Evolutionary conservation across 2,113 vertebrate species (phyloP).

Genomic region (Ctenomys sociabilis): DNA sequence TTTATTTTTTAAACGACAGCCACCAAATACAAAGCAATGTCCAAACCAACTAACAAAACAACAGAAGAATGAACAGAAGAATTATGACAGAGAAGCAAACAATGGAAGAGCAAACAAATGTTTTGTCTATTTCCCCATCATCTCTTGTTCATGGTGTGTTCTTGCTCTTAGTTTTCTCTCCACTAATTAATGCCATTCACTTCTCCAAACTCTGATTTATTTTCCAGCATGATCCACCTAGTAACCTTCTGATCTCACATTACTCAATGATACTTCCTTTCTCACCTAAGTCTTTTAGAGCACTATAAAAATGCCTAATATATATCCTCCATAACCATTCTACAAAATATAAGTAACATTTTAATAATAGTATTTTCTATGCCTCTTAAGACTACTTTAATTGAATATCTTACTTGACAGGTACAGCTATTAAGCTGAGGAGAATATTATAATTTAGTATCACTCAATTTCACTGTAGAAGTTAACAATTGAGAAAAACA

Average conservation of each 20-base stretch:
- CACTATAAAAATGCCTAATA: neutral
- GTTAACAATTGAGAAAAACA: slow-evolving; percentile 45
- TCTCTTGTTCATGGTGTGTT: neutral
- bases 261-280: neutral
- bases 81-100: neutral
- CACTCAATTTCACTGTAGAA: neutral
- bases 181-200: neutral
- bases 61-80: neutral
- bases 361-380: neutral
- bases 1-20: slow-evolving; percentile 41
- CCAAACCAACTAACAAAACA: neutral
- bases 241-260: neutral
- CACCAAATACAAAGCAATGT: neutral
- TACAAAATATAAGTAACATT: neutral
- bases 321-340: neutral
- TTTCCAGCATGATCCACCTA: neutral
- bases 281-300: neutral
- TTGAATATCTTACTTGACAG: slow-evolving; percentile 6
- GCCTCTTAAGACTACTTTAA: slow-evolving; percentile 12
- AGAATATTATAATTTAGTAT: neutral
- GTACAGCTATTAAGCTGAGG: slow-evolving; percentile 11
- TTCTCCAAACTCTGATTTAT: neutral
- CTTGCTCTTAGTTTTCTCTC: neutral
- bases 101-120: neutral
- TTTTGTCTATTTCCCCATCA: neutral